phyloP scores from a whole-genome alignment of 2,113 vertebrate species.

The Tragulus kanchil region DNA sequence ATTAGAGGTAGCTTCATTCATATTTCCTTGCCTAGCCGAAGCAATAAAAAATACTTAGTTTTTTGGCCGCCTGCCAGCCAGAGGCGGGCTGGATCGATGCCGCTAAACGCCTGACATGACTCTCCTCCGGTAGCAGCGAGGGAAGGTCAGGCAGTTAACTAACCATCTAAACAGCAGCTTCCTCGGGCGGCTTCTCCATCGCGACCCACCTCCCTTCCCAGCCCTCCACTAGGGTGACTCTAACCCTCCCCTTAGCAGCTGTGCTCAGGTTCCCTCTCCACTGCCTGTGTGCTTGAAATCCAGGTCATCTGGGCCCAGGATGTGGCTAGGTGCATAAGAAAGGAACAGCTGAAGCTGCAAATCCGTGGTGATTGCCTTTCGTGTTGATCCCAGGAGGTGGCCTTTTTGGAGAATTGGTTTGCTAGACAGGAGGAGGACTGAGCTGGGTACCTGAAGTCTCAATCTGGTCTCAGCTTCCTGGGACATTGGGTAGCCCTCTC shows the following conservation, averaged over 20 bases:
- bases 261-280: too few relatives aligned
- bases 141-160: constrained; percentile 88
- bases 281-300: background rate
- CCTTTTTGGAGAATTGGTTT: background rate
- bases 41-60: constrained; percentile 89
- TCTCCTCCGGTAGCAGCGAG: constrained; percentile 84
- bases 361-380: background rate
- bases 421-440: background rate
- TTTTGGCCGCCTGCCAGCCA: constrained; percentile 84
- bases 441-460: background rate
- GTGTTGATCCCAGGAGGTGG: background rate
- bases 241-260: background rate
- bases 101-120: constrained; percentile 88
- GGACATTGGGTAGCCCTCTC: background rate
- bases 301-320: background rate
- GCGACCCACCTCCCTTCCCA: background rate
- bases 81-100: constrained; percentile 88
- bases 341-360: background rate
- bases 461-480: background rate
- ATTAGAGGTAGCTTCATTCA: constrained; percentile 86
- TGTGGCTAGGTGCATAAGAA: background rate
- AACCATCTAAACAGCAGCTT: constrained; percentile 73
- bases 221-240: accelerated
- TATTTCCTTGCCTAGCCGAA: constrained; percentile 86
- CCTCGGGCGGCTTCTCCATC: background rate